These are phyloP conservation scores for Megastigmus dorsalis DNA, from an alignment of 2,888 invertebrate genomes.

Conservation along the genomic window DNA sequence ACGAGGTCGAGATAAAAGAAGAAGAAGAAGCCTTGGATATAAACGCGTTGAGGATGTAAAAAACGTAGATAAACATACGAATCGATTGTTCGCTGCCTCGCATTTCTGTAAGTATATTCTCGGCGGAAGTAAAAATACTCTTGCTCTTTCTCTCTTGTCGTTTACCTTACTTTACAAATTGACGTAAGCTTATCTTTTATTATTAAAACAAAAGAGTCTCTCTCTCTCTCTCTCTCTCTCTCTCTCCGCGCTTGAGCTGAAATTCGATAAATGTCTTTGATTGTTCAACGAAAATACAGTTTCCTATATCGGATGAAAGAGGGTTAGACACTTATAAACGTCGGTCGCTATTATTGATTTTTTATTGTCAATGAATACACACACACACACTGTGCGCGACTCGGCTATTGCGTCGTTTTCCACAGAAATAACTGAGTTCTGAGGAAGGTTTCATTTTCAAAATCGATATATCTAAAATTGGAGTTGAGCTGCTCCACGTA, in stretches of 20 bases:
- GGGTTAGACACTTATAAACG: constrained; percentile 28
- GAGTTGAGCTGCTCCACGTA: constrained; percentile 21
- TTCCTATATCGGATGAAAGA: constrained; percentile 5
- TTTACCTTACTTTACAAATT: constrained; percentile 7
- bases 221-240: too few relatives aligned
- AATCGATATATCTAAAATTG: constrained; percentile 42
- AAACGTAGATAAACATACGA: too few relatives aligned
- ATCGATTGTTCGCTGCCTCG: too few relatives aligned
- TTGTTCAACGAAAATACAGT: constrained; percentile 25
- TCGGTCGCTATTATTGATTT: constrained; percentile 23
- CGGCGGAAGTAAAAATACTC: too few relatives aligned
- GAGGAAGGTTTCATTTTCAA: constrained; percentile 30
- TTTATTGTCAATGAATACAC: constrained; percentile 33
- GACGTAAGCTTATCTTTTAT: constrained; percentile 3
- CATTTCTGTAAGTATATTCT: too few relatives aligned
- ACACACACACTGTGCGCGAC: too few relatives aligned
- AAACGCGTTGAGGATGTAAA: too few relatives aligned
- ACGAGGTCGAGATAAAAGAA: too few relatives aligned
- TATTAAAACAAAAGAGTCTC: constrained; percentile 31
- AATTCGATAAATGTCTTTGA: constrained; percentile 39
- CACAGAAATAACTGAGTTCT: constrained; percentile 2
- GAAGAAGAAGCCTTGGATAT: too few relatives aligned
- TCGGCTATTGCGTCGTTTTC: too few relatives aligned
- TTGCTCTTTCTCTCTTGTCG: too few relatives aligned
- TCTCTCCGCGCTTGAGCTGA: too few relatives aligned